Conservation (phyloP, 2,888 invertebrate genomes). For the Brachypalpus laphriformis region DNA sequence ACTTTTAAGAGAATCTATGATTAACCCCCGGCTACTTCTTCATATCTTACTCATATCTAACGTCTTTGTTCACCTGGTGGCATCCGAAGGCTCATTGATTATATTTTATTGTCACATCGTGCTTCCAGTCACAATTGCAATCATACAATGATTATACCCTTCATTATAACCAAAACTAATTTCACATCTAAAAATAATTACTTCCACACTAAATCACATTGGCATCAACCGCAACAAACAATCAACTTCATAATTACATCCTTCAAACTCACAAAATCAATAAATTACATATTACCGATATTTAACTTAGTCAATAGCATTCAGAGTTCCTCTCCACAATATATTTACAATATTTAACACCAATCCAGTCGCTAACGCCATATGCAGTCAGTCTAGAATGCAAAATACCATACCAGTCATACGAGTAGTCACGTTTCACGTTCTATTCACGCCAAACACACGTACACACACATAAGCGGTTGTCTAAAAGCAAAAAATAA, state of each 20-base stretch:
- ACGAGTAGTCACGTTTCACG: constrained; percentile 31
- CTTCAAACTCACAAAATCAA: constrained; percentile 7
- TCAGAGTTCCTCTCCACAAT: neutral
- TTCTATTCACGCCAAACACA: constrained; percentile 19
- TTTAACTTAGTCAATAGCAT: neutral
- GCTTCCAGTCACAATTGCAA: too few relatives aligned
- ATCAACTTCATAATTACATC: constrained; percentile 33
- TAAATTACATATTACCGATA: constrained; percentile 23
- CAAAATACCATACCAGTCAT: constrained; percentile 37
- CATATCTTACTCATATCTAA: too few relatives aligned
- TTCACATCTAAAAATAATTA: too few relatives aligned
- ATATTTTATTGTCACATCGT: too few relatives aligned
- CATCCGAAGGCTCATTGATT: too few relatives aligned
- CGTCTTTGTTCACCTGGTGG: too few relatives aligned
- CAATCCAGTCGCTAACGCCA: neutral
- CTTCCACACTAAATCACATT: neutral
- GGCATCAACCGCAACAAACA: neutral
- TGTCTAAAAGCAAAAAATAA: neutral
- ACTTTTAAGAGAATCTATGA: too few relatives aligned
- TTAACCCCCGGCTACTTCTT: too few relatives aligned
- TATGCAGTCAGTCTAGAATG: constrained; percentile 27
- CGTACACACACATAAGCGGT: neutral
- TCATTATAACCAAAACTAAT: neutral
- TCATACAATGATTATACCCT: neutral
- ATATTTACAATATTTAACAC: neutral